Conservation (phyloP, 2,888 invertebrate genomes). For the Ommatoiulus sabulosus region DNA sequence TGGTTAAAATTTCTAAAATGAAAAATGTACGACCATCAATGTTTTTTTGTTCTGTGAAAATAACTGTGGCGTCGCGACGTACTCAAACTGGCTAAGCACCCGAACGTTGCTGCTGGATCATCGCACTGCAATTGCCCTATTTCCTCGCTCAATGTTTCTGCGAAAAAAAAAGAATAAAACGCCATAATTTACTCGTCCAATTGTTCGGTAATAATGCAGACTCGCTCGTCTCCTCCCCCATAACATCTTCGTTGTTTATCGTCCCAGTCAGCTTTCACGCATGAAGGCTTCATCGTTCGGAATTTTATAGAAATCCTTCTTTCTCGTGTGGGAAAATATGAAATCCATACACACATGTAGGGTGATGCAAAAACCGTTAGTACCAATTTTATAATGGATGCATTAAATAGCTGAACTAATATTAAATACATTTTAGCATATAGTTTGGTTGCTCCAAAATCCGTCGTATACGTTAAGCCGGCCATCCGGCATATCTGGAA, state of each 20-base stretch:
- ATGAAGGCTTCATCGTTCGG: not conserved
- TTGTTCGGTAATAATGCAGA: constrained; percentile 41
- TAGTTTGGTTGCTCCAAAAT: too few species aligned
- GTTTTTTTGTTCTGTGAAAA: not conserved
- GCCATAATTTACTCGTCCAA: constrained; percentile 44
- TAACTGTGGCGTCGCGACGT: constrained; percentile 18
- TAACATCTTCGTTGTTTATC: constrained; percentile 24
- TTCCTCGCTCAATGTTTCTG: constrained; percentile 21
- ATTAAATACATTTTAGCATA: too few species aligned
- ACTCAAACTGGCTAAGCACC: not conserved
- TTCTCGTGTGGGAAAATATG: not conserved
- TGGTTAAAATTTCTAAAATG: not conserved
- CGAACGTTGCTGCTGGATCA: not conserved
- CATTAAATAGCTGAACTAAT: too few species aligned
- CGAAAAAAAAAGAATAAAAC: not conserved
- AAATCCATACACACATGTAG: not conserved
- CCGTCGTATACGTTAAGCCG: too few species aligned
- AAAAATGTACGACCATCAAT: not conserved
- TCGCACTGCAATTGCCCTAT: constrained; percentile 4
- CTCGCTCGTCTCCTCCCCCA: constrained; percentile 12
- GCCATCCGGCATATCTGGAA: too few species aligned
- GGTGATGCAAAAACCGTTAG: not conserved
- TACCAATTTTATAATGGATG: too few species aligned
- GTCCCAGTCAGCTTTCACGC: constrained; percentile 22
- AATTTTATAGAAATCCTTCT: not conserved